Percentiles rank a stretch among this genome's conserved stretches.
phyloP scores from a whole-genome alignment of 30 jellyfish, hydroid and myxozoan genomes.

The Pelagia noctiluca region DNA sequence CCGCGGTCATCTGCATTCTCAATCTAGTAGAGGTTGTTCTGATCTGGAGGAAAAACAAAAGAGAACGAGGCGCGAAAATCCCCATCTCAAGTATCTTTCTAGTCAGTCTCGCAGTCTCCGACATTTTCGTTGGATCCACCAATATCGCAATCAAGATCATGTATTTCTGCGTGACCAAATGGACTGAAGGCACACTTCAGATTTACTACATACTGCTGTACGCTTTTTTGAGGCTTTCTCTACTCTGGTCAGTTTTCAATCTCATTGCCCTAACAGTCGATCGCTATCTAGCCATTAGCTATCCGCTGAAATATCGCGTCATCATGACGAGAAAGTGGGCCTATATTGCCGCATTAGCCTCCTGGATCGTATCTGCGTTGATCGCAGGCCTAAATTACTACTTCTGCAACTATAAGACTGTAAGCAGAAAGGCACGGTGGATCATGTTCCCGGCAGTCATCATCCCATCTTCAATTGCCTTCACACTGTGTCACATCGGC shows the following conservation, averaged over 20 bases:
- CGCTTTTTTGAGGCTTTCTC: conserved; percentile 54
- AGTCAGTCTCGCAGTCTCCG: conserved; percentile 66
- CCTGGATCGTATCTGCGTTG: conserved; percentile 11
- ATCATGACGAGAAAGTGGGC: background rate
- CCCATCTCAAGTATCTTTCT: conserved; percentile 42
- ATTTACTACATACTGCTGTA: conserved; percentile 27
- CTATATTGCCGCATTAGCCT: background rate
- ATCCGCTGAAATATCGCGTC: conserved; percentile 31
- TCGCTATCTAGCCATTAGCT: conserved; percentile 13
- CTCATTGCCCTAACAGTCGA: conserved; percentile 40
- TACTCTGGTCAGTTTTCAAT: conserved; percentile 54
- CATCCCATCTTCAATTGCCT: conserved; percentile 10
- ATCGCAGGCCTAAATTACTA: background rate
- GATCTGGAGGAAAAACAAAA: conserved; percentile 15
- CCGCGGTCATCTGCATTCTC: conserved; percentile 56
- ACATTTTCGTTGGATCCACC: conserved; percentile 56
- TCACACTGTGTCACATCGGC: conserved; percentile 2
- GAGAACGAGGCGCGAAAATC: conserved; percentile 10
- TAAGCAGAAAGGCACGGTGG: background rate
- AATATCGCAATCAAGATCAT: conserved; percentile 42
- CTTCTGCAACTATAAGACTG: background rate
- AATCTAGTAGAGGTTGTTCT: conserved; percentile 55
- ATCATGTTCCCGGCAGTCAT: conserved; percentile 18
- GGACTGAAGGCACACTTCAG: background rate
- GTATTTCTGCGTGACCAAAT: conserved; percentile 5